Evolutionary conservation across 1,140 invertebrate genomes (phyloP).

Genomic region (Bombyx mandarina): DNA sequence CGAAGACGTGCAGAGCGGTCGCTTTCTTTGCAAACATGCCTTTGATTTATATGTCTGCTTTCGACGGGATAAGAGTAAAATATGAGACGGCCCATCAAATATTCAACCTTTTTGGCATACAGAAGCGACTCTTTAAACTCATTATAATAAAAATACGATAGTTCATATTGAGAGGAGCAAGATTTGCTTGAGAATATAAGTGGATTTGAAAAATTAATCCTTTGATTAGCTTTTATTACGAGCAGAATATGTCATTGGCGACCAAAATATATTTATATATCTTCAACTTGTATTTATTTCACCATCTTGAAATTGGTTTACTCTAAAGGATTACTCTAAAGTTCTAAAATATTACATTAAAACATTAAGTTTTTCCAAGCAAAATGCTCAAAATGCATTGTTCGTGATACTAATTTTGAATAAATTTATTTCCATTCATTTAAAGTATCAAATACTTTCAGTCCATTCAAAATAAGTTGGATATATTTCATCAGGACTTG

Average conservation of each 20-base stretch:
- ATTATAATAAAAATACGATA: conserved; percentile 66
- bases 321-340: too few relatives aligned
- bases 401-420: too few relatives aligned
- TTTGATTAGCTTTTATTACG: too few relatives aligned
- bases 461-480: conserved; percentile 20
- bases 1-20: conserved; percentile 44
- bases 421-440: neutral
- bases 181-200: too few relatives aligned
- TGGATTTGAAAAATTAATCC: too few relatives aligned
- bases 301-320: too few relatives aligned
- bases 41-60: conserved; percentile 65
- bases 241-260: too few relatives aligned
- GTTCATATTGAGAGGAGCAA: conserved; percentile 33
- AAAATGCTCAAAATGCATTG: too few relatives aligned
- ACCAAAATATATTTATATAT: too few relatives aligned
- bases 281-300: too few relatives aligned
- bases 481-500: conserved; percentile 49
- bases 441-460: conserved; percentile 26
- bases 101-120: conserved; percentile 51
- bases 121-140: conserved; percentile 41
- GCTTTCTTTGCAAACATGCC: conserved; percentile 45
- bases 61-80: conserved; percentile 49
- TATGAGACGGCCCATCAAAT: conserved; percentile 59
- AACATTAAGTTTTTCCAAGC: too few relatives aligned
- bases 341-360: too few relatives aligned